These are phyloP conservation scores for Allobates femoralis DNA, from an alignment of 2,797 vertebrate species.

Conservation along the genomic window DNA sequence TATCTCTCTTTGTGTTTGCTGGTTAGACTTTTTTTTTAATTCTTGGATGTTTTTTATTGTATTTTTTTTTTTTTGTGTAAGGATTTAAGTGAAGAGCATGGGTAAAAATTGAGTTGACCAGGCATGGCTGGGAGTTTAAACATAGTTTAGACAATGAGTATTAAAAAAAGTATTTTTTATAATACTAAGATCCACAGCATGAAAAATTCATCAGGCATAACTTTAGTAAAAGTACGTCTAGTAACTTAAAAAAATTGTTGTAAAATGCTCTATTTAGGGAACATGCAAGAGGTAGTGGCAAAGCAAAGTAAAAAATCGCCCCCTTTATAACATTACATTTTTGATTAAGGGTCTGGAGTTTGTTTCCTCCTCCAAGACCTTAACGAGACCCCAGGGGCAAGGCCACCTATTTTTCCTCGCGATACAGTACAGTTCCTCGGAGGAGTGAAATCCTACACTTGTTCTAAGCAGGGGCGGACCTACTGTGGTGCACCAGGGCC, in stretches of 20 bases:
- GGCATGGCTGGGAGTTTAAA: not conserved
- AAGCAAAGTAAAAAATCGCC: not conserved
- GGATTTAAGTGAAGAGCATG: not conserved
- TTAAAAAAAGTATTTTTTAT: not conserved
- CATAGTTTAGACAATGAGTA: not conserved
- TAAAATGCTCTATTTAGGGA: not conserved
- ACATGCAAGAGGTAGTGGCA: not conserved
- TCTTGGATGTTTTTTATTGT: not conserved
- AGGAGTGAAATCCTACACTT: no score
- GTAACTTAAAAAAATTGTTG: not conserved
- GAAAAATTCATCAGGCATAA: not conserved
- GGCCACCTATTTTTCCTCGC: no score
- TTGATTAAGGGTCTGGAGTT: not conserved
- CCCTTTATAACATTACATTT: not conserved
- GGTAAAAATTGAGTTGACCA: not conserved
- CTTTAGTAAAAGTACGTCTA: not conserved
- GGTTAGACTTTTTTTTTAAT: constrained; percentile 8
- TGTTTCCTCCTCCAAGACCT: no score
- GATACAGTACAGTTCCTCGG: no score
- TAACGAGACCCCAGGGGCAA: no score
- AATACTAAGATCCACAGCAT: not conserved
- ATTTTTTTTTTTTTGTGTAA: not conserved
- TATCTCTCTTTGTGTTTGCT: constrained; percentile 35
- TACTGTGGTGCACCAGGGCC: no score
- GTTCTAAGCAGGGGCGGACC: no score